Evolutionary conservation across 2,113 vertebrate genomes (phyloP).

Genomic region (Hystrix cristata): DNA sequence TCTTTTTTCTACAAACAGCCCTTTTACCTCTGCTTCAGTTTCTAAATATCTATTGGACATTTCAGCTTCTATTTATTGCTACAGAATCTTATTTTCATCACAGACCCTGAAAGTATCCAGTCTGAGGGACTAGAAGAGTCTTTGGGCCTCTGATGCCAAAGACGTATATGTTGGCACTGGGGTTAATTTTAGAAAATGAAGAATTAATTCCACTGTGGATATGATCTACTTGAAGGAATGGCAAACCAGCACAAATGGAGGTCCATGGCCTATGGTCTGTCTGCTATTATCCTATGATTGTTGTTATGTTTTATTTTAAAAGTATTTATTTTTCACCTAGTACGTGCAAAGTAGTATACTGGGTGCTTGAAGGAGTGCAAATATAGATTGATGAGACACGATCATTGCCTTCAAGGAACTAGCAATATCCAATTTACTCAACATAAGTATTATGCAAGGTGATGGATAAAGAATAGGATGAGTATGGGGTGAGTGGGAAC

Average conservation of each 20-base stretch:
- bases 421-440: not conserved
- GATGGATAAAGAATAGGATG: not conserved
- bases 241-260: not conserved
- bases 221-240: conserved; percentile 9
- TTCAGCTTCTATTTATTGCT: not conserved
- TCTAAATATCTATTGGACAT: not conserved
- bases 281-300: not conserved
- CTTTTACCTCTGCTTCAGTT: conserved; percentile 46
- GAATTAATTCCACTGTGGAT: not conserved
- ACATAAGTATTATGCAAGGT: not conserved
- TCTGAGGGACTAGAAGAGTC: not conserved
- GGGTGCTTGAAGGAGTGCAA: not conserved
- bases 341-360: not conserved
- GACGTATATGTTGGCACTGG: not conserved
- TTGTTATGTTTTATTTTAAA: conserved; percentile 8
- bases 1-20: conserved; percentile 6
- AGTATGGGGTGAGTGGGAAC: not conserved
- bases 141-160: not conserved
- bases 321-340: not conserved
- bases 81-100: conserved; percentile 10
- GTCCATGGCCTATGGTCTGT: not conserved
- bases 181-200: conserved; percentile 11
- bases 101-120: not conserved
- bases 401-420: not conserved
- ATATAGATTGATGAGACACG: not conserved